These are phyloP conservation scores for Rhombomys opimus DNA, from an alignment of 2,113 vertebrate genomes.

Conservation along the genomic window DNA sequence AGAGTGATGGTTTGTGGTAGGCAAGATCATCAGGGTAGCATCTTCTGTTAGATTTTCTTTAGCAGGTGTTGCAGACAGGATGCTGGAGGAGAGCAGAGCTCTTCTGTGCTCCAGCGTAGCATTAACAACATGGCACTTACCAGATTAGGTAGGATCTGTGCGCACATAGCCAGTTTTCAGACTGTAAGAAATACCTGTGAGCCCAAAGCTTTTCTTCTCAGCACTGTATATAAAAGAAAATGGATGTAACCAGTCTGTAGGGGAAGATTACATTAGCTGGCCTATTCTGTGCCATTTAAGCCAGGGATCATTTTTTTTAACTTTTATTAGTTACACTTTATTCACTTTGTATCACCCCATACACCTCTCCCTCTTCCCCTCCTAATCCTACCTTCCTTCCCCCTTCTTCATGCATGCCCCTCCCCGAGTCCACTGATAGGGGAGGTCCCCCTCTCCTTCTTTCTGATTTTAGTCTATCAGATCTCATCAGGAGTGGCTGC, in stretches of 20 bases:
- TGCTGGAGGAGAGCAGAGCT: background rate
- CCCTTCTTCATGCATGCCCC: too few relatives aligned
- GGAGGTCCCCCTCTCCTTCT: too few relatives aligned
- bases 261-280: background rate
- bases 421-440: too few relatives aligned
- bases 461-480: too few relatives aligned
- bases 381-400: too few relatives aligned
- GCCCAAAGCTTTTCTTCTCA: background rate
- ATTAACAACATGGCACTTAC: background rate
- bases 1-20: background rate
- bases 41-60: conserved; percentile 13
- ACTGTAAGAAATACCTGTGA: background rate
- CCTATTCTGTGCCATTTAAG: background rate
- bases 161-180: background rate
- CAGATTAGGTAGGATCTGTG: conserved; percentile 19
- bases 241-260: background rate
- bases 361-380: too few relatives aligned
- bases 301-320: background rate
- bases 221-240: background rate
- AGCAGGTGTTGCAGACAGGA: background rate
- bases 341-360: too few relatives aligned
- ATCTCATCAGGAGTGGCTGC: too few relatives aligned
- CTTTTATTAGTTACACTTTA: too few relatives aligned
- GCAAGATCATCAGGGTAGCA: background rate
- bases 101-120: background rate